Conservation (phyloP, 2,888 invertebrate genomes). For the Drosophila tanythrix region DNA sequence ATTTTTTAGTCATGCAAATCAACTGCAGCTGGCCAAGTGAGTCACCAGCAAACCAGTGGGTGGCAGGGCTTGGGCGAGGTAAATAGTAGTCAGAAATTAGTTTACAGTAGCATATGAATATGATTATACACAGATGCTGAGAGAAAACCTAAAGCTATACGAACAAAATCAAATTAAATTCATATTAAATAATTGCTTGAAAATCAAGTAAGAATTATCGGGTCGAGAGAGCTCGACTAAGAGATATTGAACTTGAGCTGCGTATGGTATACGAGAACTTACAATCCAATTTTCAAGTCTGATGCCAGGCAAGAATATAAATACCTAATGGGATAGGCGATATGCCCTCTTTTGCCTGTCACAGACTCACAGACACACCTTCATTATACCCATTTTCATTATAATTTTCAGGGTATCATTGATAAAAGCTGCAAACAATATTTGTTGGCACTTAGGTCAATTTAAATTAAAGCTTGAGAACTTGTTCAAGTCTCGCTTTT, state of each 20-base stretch:
- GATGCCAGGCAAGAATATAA: not conserved
- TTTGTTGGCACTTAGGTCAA: not conserved
- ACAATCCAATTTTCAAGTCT: not conserved
- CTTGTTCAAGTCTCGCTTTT: not conserved
- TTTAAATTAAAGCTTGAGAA: not conserved
- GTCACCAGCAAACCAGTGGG: not conserved
- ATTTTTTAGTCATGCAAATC: conserved; percentile 18
- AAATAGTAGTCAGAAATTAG: conserved; percentile 1
- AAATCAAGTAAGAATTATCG: not conserved
- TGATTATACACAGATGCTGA: not conserved
- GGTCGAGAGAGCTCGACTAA: not conserved
- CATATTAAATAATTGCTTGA: not conserved
- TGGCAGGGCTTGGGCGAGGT: not conserved
- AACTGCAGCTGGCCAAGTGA: conserved; percentile 33
- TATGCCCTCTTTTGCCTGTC: not conserved
- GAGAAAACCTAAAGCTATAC: not conserved
- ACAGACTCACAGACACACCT: not conserved
- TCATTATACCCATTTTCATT: not conserved
- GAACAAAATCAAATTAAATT: not conserved
- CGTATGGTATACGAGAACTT: not conserved
- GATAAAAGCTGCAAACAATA: not conserved
- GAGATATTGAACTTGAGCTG: not conserved
- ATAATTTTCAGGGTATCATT: not conserved
- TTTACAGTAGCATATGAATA: not conserved
- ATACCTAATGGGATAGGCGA: not conserved